These are phyloP conservation scores for Ictalurus furcatus DNA, from an alignment of 2,113 vertebrate species.

Conservation along the genomic window DNA sequence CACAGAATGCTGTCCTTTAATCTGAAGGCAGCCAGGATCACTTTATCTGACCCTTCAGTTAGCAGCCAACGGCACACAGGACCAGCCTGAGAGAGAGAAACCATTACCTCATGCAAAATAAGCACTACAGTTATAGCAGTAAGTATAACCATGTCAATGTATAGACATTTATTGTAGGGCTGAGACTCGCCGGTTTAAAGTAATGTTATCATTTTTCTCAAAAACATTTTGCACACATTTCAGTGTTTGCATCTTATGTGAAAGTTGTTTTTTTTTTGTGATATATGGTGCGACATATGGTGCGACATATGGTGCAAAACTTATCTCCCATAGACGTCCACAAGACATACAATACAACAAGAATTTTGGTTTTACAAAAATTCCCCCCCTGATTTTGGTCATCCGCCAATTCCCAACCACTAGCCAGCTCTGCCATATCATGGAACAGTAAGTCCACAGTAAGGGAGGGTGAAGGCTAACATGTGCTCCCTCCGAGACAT, in stretches of 20 bases:
- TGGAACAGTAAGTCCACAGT: not conserved
- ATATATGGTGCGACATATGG: not conserved
- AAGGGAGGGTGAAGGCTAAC: not conserved
- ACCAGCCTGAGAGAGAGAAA: slow-evolving; percentile 51
- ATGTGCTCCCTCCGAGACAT: not conserved
- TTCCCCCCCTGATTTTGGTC: not conserved
- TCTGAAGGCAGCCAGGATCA: slow-evolving; percentile 81
- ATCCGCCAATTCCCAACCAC: not conserved
- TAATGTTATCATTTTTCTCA: not conserved
- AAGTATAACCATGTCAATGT: not conserved
- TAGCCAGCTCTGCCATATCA: not conserved
- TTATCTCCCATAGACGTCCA: not conserved
- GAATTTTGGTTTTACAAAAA: not conserved
- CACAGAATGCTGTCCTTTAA: slow-evolving; percentile 92
- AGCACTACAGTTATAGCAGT: not conserved
- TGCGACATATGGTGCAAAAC: not conserved
- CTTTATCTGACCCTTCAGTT: slow-evolving; percentile 76
- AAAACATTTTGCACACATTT: not conserved
- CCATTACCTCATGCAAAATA: slow-evolving; percentile 36
- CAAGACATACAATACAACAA: not conserved
- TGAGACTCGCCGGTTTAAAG: not conserved
- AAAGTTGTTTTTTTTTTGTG: not conserved
- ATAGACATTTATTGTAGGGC: not conserved
- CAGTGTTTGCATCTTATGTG: not conserved
- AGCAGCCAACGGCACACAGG: slow-evolving; percentile 32